A percentile compares a stretch with the other conserved stretches of the same genome.
Evolutionary conservation across 2,888 invertebrate species (phyloP).

Genomic region (Sarcophaga rosellei): DNA sequence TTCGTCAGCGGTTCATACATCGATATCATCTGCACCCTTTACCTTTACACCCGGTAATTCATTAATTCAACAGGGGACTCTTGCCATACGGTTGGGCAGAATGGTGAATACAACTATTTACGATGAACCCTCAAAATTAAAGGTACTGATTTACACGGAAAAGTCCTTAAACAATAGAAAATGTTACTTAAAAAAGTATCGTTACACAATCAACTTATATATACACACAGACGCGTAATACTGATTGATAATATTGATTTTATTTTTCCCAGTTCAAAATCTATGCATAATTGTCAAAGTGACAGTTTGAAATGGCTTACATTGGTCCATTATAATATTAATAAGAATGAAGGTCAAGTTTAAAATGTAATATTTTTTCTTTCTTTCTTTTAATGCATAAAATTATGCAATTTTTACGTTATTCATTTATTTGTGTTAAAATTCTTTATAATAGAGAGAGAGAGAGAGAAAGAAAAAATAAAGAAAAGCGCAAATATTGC

Average conservation of each 20-base stretch:
- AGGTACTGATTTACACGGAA: constrained; percentile 73
- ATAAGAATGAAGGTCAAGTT: constrained; percentile 56
- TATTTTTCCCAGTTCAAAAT: too few relatives aligned
- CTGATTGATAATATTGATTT: too few relatives aligned
- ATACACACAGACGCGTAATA: too few relatives aligned
- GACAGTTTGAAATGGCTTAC: background rate
- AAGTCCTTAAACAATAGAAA: background rate
- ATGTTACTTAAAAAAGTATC: constrained; percentile 13
- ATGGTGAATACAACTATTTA: constrained; percentile 79
- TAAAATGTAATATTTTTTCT: constrained; percentile 72
- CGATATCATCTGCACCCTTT: background rate
- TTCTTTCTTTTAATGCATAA: constrained; percentile 65
- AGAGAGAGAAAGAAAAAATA: background rate
- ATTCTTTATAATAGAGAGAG: background rate
- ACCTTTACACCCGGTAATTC: constrained; percentile 42
- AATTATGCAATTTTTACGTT: constrained; percentile 65
- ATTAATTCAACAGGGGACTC: constrained; percentile 25
- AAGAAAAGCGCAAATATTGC: constrained; percentile 10
- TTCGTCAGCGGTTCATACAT: background rate
- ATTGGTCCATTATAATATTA: background rate
- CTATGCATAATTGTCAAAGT: background rate
- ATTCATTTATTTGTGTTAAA: background rate
- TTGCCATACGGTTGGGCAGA: constrained; percentile 53
- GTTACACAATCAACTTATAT: constrained; percentile 32
- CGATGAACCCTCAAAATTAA: constrained; percentile 76